Evolutionary conservation across 2,797 vertebrate genomes (phyloP).

Genomic region (Amazonetta brasiliensis): DNA sequence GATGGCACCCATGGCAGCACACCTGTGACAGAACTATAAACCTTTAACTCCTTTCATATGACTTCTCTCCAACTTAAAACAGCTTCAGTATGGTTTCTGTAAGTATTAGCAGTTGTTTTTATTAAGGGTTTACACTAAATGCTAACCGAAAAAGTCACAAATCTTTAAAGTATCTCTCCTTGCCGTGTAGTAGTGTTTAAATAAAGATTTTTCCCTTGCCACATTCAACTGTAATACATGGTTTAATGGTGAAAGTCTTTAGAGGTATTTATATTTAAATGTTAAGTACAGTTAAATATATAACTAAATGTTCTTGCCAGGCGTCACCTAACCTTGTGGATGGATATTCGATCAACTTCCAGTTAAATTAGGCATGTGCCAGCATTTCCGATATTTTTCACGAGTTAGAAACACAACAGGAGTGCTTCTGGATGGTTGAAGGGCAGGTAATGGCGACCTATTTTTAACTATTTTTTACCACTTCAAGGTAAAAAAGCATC

Average conservation of each 20-base stretch:
- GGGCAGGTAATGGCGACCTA: not conserved
- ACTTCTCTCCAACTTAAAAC: conserved; percentile 5
- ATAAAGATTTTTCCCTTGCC: not conserved
- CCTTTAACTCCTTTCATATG: not conserved
- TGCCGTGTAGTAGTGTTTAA: not conserved
- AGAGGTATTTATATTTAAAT: not conserved
- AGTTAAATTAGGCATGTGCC: not conserved
- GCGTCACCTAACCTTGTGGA: not conserved
- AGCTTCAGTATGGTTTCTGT: not conserved
- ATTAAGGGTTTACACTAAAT: not conserved
- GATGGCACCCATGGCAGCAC: conserved; percentile 2
- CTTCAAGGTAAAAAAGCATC: not conserved
- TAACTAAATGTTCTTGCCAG: not conserved
- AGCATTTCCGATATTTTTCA: not conserved
- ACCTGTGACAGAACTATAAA: not conserved
- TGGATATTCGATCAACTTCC: not conserved
- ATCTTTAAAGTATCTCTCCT: not conserved
- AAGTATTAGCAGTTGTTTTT: conserved; percentile 9
- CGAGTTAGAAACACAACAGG: not conserved
- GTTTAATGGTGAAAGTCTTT: not conserved
- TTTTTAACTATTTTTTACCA: not conserved
- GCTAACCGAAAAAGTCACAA: not conserved
- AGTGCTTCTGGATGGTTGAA: not conserved
- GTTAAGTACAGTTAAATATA: not conserved
- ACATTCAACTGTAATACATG: not conserved